Evolutionary conservation across 2,888 invertebrate genomes (phyloP).

Genomic region (Erannis defoliaria): DNA sequence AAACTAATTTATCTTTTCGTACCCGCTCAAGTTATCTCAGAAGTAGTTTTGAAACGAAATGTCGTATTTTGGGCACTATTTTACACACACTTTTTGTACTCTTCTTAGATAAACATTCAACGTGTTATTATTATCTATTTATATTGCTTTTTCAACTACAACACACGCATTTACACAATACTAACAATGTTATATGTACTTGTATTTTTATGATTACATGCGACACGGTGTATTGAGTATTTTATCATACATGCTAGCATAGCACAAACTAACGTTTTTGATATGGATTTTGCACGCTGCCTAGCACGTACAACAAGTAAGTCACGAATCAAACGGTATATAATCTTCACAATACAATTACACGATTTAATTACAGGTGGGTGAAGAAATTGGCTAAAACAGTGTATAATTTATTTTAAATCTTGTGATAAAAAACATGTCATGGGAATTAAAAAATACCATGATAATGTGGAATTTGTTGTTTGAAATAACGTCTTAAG

Average conservation of each 20-base stretch:
- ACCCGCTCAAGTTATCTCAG: not conserved
- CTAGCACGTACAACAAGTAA: conserved; percentile 89
- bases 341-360: conserved; percentile 15
- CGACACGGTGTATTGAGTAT: not conserved
- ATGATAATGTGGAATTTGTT: no score
- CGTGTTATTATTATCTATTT: not conserved
- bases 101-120: conserved; percentile 12
- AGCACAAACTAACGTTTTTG: conserved; percentile 56
- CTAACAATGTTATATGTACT: not conserved
- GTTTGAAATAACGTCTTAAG: no score
- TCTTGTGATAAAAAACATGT: no score
- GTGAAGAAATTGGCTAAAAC: conserved; percentile 26
- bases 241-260: conserved; percentile 11
- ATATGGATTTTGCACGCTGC: conserved; percentile 81
- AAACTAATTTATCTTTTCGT: not conserved
- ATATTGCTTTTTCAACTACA: conserved; percentile 17
- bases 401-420: not conserved
- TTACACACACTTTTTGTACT: no score
- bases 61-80: conserved; percentile 1
- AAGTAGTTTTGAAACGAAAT: conserved; percentile 1
- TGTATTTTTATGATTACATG: conserved; percentile 5
- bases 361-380: conserved; percentile 30
- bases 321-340: conserved; percentile 60
- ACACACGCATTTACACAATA: conserved; percentile 14
- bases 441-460: no score